phyloP scores from a whole-genome alignment of 35 echinoderm and acorn worm species.

The Eucidaris tribuloides region DNA sequence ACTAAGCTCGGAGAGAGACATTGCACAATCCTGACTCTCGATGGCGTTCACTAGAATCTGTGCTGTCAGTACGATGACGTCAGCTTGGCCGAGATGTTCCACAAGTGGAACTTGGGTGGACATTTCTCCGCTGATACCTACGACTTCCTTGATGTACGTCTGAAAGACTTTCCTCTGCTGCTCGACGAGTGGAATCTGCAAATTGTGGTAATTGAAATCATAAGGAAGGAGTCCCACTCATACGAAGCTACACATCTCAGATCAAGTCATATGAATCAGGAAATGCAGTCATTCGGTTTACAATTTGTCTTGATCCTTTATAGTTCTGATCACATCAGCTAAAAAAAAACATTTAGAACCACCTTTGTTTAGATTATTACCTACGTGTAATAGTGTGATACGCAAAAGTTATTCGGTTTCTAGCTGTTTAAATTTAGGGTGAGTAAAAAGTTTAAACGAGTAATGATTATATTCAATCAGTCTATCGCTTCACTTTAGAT shows the following conservation, averaged over 20 bases:
- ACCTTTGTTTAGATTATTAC: background rate
- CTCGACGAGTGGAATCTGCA: conserved; percentile 65
- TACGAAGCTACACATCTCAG: background rate
- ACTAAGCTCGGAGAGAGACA: conserved; percentile 49
- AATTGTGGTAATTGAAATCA: too few relatives aligned
- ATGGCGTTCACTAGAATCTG: conserved; percentile 71
- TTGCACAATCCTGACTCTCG: background rate
- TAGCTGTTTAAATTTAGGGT: too few relatives aligned
- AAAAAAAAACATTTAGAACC: background rate
- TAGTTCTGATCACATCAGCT: background rate
- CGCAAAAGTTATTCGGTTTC: too few relatives aligned
- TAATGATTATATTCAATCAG: too few relatives aligned
- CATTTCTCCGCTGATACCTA: conserved; percentile 56
- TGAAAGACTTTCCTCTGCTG: conserved; percentile 60
- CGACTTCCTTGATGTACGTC: conserved; percentile 33
- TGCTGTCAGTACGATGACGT: conserved; percentile 64
- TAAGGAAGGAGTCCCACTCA: too few relatives aligned
- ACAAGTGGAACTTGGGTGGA: conserved; percentile 18
- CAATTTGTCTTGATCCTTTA: background rate
- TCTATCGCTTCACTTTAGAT: too few relatives aligned
- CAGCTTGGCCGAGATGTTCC: conserved; percentile 23
- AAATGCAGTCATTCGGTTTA: background rate
- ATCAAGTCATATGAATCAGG: background rate
- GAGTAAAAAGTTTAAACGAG: too few relatives aligned
- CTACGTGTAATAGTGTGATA: too few relatives aligned